Percentiles rank a stretch among this genome's conserved stretches.
These are phyloP conservation scores for Glossophaga mutica DNA, from an alignment of 2,797 vertebrate species.

Conservation along the genomic window DNA sequence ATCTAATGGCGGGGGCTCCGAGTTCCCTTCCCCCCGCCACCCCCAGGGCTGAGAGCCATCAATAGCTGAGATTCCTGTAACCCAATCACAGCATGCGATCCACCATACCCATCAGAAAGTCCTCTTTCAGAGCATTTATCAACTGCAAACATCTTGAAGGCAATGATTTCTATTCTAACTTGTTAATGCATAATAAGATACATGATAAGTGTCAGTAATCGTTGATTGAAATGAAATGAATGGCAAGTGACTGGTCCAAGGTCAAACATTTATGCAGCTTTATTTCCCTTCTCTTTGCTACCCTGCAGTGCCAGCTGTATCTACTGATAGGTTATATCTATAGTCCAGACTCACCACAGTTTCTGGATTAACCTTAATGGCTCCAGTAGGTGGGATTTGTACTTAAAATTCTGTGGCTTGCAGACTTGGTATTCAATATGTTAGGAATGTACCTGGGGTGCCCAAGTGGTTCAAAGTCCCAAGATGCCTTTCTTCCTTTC, in stretches of 20 bases:
- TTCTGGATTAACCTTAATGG: neutral
- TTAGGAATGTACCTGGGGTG: neutral
- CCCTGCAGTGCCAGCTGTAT: neutral
- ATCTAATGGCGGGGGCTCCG: neutral
- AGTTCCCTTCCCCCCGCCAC: neutral
- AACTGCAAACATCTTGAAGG: constrained; percentile 2
- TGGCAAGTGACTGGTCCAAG: neutral
- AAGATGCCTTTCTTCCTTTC: neutral
- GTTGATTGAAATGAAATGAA: neutral
- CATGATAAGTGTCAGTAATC: neutral
- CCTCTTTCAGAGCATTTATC: neutral
- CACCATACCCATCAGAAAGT: neutral
- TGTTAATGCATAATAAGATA: neutral
- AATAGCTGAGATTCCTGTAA: neutral
- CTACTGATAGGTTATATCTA: neutral
- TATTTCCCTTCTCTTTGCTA: neutral
- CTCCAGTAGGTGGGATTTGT: neutral
- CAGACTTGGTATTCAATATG: neutral
- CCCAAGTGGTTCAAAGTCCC: neutral
- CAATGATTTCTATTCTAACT: neutral
- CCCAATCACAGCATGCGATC: neutral
- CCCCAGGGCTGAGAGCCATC: neutral
- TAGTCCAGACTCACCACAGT: neutral
- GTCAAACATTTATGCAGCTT: neutral
- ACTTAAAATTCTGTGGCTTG: constrained; percentile 1